Evolutionary conservation across 2,888 invertebrate species (phyloP).

Genomic region (Cancer borealis): DNA sequence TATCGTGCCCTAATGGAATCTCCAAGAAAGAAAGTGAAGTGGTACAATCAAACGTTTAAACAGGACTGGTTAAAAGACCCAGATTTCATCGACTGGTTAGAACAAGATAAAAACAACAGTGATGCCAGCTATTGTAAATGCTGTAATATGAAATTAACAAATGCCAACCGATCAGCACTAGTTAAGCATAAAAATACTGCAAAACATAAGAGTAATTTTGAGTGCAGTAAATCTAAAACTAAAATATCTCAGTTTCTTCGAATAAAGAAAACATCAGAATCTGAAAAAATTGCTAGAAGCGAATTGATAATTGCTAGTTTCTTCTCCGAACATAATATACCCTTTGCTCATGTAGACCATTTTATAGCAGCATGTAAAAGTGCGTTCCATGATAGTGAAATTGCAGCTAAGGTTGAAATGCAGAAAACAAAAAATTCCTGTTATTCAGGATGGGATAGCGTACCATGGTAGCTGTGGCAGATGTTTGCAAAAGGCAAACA

Average conservation of each 20-base stretch:
- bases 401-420: background rate
- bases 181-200: background rate
- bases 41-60: background rate
- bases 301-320: no score
- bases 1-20: no score
- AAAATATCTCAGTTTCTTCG: background rate
- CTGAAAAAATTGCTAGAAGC: background rate
- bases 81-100: background rate
- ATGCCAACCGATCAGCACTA: background rate
- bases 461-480: background rate
- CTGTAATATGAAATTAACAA: background rate
- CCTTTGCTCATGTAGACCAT: no score
- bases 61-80: background rate
- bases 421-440: no score
- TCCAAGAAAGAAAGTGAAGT: background rate
- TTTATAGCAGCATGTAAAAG: background rate
- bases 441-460: slow-evolving; percentile 53
- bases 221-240: background rate
- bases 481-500: slow-evolving; percentile 45
- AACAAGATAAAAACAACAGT: background rate
- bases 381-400: background rate
- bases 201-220: background rate
- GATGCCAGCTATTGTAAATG: background rate
- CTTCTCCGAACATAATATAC: no score
- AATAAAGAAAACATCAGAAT: background rate